A percentile compares a stretch with the other conserved stretches of the same genome.
Evolutionary conservation across 2,113 vertebrate species (phyloP).

Genomic region (Micronycteris hirsuta): DNA sequence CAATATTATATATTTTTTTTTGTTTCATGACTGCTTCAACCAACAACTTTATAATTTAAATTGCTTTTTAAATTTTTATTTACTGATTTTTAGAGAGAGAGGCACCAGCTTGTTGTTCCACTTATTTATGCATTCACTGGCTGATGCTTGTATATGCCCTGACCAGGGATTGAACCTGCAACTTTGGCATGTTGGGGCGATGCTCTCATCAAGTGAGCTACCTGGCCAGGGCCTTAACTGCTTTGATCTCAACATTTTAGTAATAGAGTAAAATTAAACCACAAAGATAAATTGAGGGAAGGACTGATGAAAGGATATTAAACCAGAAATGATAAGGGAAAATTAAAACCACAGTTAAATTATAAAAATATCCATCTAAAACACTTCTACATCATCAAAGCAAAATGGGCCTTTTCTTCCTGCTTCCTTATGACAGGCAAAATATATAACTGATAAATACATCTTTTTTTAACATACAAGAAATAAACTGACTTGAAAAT

Average conservation of each 20-base stretch:
- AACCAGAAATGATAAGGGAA: not conserved
- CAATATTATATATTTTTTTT: not conserved
- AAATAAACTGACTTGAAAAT: slow-evolving; percentile 10
- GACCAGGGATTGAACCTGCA: too few species aligned
- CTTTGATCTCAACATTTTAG: not conserved
- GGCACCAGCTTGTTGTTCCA: too few species aligned
- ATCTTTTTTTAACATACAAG: not conserved
- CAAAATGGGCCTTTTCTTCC: not conserved
- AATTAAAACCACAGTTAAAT: not conserved
- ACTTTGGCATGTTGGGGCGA: too few species aligned
- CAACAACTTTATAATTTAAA: not conserved
- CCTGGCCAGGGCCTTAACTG: not conserved
- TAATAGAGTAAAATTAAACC: slow-evolving; percentile 13
- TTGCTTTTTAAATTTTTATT: not conserved
- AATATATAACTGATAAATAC: not conserved
- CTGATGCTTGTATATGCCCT: too few species aligned
- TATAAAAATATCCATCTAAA: not conserved
- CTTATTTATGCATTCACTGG: too few species aligned
- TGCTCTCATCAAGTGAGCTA: too few species aligned
- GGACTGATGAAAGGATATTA: not conserved
- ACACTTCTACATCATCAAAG: not conserved
- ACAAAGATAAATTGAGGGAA: not conserved
- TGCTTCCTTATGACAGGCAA: not conserved
- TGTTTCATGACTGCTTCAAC: not conserved
- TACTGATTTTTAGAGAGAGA: too few species aligned